These are phyloP conservation scores for Isoperla grammatica DNA, from an alignment of 2,888 invertebrate genomes.

Conservation along the genomic window DNA sequence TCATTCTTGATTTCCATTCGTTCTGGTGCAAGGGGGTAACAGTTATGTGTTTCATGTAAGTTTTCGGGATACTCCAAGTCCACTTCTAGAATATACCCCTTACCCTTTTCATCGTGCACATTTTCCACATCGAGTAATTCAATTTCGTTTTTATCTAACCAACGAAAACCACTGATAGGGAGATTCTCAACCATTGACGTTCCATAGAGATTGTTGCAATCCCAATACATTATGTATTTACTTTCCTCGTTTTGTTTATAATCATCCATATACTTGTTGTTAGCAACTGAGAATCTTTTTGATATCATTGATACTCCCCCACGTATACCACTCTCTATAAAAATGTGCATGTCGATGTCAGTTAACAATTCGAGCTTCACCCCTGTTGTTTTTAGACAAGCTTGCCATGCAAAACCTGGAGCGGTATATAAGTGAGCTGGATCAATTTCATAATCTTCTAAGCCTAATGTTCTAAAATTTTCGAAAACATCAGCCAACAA, in stretches of 20 bases:
- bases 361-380: constrained; percentile 38
- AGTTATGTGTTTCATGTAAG: constrained; percentile 39
- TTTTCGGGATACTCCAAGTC: constrained; percentile 42
- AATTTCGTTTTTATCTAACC: constrained; percentile 31
- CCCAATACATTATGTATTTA: constrained; percentile 35
- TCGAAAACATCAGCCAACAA: constrained; percentile 38
- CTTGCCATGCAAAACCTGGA: constrained; percentile 39
- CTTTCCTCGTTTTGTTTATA: constrained; percentile 34
- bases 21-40: constrained; percentile 35
- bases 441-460: constrained; percentile 36
- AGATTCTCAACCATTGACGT: constrained; percentile 34
- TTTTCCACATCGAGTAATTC: constrained; percentile 16
- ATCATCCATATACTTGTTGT: constrained; percentile 39
- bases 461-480: constrained; percentile 36
- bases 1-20: no score
- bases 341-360: constrained; percentile 39
- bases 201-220: constrained; percentile 25
- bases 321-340: constrained; percentile 37
- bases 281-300: constrained; percentile 37
- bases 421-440: constrained; percentile 38
- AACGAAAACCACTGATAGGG: constrained; percentile 37
- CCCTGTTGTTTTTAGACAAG: constrained; percentile 38
- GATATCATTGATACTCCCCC: constrained; percentile 38
- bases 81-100: constrained; percentile 42
- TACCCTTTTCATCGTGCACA: constrained; percentile 28